These are phyloP conservation scores for Sus cebifrons DNA, from an alignment of 2,797 vertebrate species.

Conservation along the genomic window DNA sequence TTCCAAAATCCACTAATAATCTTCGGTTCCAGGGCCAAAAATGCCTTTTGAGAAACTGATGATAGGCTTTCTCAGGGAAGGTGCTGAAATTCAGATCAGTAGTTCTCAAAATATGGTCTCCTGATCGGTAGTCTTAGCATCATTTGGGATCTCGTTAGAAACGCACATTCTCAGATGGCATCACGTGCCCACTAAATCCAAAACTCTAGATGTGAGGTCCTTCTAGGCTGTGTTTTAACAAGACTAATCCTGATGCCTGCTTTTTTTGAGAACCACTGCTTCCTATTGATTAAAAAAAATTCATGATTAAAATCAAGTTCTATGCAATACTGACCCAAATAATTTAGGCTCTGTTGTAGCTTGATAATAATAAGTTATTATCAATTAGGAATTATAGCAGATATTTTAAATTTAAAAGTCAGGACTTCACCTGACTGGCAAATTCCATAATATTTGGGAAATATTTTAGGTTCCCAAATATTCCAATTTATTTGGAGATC, in stretches of 20 bases:
- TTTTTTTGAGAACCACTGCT: not conserved
- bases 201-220: not conserved
- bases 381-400: not conserved
- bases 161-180: not conserved
- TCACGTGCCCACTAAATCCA: not conserved
- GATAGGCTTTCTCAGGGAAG: not conserved
- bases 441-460: conserved; percentile 21
- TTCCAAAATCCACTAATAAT: not conserved
- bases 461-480: not conserved
- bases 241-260: not conserved
- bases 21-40: not conserved
- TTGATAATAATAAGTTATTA: conserved; percentile 25
- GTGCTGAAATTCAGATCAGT: not conserved
- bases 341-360: not conserved
- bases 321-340: not conserved
- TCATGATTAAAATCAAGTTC: not conserved
- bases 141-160: not conserved
- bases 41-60: not conserved
- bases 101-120: not conserved
- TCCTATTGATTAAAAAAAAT: conserved; percentile 9
- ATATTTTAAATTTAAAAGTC: conserved; percentile 42
- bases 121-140: not conserved
- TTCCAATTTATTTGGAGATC: conserved; percentile 29
- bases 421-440: not conserved
- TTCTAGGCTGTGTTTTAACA: not conserved